These are phyloP conservation scores for Cordilura impudica DNA, from an alignment of 2,888 invertebrate species.

Conservation along the genomic window DNA sequence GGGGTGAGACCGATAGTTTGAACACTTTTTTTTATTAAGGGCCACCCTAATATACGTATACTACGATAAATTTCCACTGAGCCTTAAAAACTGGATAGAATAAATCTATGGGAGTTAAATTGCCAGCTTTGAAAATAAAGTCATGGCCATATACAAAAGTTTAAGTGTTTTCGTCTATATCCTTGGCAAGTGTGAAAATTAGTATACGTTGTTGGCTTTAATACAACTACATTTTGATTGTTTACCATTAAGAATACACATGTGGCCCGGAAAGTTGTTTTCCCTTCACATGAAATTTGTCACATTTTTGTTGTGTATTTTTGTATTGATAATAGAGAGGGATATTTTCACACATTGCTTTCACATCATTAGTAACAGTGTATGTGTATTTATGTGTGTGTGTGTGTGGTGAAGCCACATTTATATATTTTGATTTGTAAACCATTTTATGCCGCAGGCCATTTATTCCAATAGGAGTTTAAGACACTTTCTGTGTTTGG, in stretches of 20 bases:
- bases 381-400: neutral
- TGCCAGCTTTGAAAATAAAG: neutral
- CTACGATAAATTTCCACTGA: neutral
- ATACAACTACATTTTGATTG: neutral
- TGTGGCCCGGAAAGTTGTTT: too few species aligned
- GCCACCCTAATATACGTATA: too few species aligned
- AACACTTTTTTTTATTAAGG: too few species aligned
- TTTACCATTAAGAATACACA: too few species aligned
- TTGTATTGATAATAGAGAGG: neutral
- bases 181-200: neutral
- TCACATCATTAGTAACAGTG: slow-evolving; percentile 12
- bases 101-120: neutral
- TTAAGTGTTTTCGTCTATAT: neutral
- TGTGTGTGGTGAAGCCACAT: too few species aligned
- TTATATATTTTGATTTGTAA: neutral
- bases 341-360: neutral
- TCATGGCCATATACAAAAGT: neutral
- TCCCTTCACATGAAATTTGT: neutral
- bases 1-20: too few species aligned
- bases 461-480: neutral
- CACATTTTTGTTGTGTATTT: too few species aligned
- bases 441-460: neutral
- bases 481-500: neutral
- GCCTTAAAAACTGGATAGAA: neutral
- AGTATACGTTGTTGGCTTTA: neutral